Evolutionary conservation across 1,140 invertebrate genomes (phyloP).

Genomic region (Thrips palmi): DNA sequence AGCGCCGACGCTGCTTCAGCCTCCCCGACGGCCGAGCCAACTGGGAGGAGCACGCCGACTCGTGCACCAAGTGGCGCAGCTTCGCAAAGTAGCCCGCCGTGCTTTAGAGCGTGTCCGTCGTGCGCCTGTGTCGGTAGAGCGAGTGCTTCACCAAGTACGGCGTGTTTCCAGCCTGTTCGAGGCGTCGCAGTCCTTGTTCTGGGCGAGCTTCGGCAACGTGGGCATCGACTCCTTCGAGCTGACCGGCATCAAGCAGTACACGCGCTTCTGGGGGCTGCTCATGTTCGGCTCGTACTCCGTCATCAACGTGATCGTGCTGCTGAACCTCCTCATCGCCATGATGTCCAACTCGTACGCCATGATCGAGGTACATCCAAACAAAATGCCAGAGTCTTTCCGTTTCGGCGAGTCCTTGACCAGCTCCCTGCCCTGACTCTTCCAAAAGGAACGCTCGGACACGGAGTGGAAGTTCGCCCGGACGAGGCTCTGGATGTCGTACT

Average conservation of each 20-base stretch:
- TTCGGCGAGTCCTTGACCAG: constrained; percentile 3
- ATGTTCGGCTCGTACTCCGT: constrained; percentile 69
- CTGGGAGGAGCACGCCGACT: constrained; percentile 42
- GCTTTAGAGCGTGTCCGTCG: too few species aligned
- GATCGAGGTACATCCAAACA: constrained; percentile 46
- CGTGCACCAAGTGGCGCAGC: constrained; percentile 61
- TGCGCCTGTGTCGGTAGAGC: neutral
- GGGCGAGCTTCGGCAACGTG: constrained; percentile 73
- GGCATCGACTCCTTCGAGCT: constrained; percentile 63
- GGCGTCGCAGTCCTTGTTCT: constrained; percentile 74
- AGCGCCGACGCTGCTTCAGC: constrained; percentile 53
- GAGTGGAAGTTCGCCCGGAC: constrained; percentile 86
- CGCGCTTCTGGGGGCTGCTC: constrained; percentile 58
- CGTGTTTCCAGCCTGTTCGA: constrained; percentile 58
- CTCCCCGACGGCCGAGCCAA: constrained; percentile 36
- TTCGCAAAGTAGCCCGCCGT: constrained; percentile 30
- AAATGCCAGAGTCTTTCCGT: constrained; percentile 14
- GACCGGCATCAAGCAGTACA: constrained; percentile 55
- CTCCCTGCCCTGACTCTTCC: neutral
- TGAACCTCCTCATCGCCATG: constrained; percentile 79
- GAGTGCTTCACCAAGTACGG: constrained; percentile 3
- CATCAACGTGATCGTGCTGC: constrained; percentile 67
- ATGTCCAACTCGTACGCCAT: constrained; percentile 77
- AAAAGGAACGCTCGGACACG: constrained; percentile 59
- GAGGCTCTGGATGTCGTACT: constrained; percentile 79